Percentiles rank a stretch among this genome's conserved stretches.
Conservation (phyloP, 2,113 vertebrate species). For the Protobothrops flavoviridis region DNA sequence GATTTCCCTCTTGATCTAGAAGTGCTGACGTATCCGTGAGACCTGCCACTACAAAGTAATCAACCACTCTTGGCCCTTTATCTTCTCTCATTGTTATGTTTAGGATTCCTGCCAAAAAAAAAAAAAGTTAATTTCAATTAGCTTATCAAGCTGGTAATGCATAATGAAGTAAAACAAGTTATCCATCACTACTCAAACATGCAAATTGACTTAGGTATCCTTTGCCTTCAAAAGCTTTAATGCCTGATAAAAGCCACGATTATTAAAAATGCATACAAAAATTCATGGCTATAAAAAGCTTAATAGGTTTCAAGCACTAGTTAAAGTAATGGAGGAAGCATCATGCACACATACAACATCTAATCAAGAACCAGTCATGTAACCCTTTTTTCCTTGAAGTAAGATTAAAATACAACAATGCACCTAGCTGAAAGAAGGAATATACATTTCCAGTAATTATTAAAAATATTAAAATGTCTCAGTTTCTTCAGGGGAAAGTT, state of each 20-base stretch:
- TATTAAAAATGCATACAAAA: background rate
- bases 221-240: background rate
- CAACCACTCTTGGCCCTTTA: slow-evolving; percentile 93
- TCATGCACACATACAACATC: background rate
- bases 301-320: background rate
- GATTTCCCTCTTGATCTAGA: slow-evolving; percentile 86
- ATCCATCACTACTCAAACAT: background rate
- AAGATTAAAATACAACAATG: background rate
- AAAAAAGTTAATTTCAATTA: background rate
- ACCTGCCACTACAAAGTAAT: slow-evolving; percentile 98
- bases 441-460: background rate
- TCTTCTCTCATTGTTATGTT: slow-evolving; percentile 90
- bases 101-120: slow-evolving; percentile 59
- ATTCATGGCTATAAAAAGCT: background rate
- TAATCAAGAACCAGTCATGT: background rate
- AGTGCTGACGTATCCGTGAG: slow-evolving; percentile 89
- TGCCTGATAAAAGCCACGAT: background rate
- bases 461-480: background rate
- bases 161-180: background rate
- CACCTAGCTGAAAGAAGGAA: background rate
- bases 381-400: background rate
- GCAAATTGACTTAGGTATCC: background rate
- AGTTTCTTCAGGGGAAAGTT: background rate
- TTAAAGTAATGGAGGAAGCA: background rate
- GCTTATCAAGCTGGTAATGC: background rate